phyloP scores from a whole-genome alignment of 2,113 vertebrate genomes.

The Ornithorhynchus anatinus region DNA sequence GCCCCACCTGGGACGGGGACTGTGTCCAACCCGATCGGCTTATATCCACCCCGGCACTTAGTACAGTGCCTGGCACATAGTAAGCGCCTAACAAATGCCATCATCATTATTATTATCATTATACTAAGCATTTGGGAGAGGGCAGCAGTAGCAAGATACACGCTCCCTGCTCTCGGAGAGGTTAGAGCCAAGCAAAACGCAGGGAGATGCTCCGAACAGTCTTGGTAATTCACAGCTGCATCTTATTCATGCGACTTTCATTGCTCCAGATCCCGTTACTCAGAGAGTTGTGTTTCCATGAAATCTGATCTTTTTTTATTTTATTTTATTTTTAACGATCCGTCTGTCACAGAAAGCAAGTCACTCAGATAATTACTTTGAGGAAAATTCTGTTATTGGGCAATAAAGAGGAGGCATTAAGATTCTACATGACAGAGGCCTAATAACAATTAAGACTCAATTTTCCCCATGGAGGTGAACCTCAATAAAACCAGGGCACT shows the following conservation, averaged over 20 bases:
- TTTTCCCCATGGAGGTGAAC: constrained; percentile 27
- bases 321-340: constrained; percentile 31
- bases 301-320: constrained; percentile 17
- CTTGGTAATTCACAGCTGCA: too few species aligned
- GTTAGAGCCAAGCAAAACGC: too few species aligned
- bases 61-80: too few species aligned
- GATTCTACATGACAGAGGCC: neutral
- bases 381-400: constrained; percentile 28
- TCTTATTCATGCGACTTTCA: neutral
- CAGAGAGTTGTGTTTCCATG: neutral
- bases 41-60: too few species aligned
- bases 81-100: too few species aligned
- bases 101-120: too few species aligned
- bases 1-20: too few species aligned
- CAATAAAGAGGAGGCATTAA: constrained; percentile 42
- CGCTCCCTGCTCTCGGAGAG: too few species aligned
- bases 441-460: constrained; percentile 16
- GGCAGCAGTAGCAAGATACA: too few species aligned
- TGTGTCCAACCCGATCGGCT: too few species aligned
- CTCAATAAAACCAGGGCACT: constrained; percentile 27
- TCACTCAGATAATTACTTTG: constrained; percentile 43
- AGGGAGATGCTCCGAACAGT: too few species aligned
- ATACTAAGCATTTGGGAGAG: too few species aligned
- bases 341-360: constrained; percentile 19
- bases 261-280: neutral